phyloP scores from a whole-genome alignment of 2,113 vertebrate species.

The Trochalopteron elliotii region DNA sequence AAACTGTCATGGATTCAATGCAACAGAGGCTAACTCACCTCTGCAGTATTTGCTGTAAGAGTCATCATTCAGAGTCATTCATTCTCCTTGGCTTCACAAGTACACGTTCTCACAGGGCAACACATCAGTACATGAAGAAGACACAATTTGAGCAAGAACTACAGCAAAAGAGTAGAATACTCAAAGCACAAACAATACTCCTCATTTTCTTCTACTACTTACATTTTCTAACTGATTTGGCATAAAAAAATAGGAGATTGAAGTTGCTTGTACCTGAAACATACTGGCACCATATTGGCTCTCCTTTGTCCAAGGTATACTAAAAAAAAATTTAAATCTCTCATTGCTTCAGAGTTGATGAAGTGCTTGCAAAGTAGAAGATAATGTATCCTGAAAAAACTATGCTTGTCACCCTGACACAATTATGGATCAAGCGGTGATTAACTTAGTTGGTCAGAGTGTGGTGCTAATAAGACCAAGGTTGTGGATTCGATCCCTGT shows the following conservation, averaged over 20 bases:
- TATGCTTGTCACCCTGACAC: neutral
- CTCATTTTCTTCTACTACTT: neutral
- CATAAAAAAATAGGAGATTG: neutral
- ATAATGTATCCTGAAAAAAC: neutral
- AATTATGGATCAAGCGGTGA: neutral
- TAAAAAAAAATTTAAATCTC: neutral
- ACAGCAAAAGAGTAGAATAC: neutral
- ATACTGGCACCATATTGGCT: neutral
- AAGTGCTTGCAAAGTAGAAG: neutral
- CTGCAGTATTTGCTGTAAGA: neutral
- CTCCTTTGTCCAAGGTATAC: neutral
- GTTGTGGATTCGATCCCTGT: neutral
- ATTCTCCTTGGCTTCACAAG: neutral
- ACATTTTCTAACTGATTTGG: neutral
- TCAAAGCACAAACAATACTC: neutral
- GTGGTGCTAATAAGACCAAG: neutral
- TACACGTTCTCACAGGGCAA: neutral
- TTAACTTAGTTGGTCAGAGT: neutral
- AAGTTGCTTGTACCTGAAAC: neutral
- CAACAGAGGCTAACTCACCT: neutral
- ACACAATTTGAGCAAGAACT: neutral
- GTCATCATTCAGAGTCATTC: fast-evolving
- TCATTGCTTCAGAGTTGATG: neutral
- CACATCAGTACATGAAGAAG: neutral
- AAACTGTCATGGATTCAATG: neutral